phyloP scores from a whole-genome alignment of 2,113 vertebrate species.

The Pomatostomus ruficeps region DNA sequence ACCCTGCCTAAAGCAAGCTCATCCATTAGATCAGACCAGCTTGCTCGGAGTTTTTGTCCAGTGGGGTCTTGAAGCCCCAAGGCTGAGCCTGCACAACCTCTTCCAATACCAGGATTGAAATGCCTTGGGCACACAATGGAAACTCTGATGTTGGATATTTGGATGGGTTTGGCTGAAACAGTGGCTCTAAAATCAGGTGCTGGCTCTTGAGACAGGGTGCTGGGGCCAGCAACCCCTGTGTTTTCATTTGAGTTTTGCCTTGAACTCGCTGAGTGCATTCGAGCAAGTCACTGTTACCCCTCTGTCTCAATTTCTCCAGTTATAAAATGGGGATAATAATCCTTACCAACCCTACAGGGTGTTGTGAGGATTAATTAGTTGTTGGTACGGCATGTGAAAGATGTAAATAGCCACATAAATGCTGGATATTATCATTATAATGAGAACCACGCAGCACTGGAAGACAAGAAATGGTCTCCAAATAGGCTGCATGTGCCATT shows the following conservation, averaged over 20 bases:
- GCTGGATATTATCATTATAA: conserved; percentile 55
- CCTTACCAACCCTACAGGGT: conserved; percentile 51
- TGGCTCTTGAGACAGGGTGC: not conserved
- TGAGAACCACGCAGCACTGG: conserved; percentile 34
- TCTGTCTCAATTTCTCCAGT: conserved; percentile 27
- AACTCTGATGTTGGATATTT: not conserved
- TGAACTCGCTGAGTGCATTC: not conserved
- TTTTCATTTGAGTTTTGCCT: not conserved
- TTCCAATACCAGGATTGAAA: not conserved
- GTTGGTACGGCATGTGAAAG: conserved; percentile 32
- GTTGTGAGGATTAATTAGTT: conserved; percentile 68
- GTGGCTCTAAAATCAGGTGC: not conserved
- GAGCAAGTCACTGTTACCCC: conserved; percentile 18
- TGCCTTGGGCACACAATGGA: not conserved
- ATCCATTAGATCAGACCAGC: not conserved
- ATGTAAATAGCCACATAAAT: conserved; percentile 62
- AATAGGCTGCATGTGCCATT: conserved; percentile 35
- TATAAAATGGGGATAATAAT: conserved; percentile 56
- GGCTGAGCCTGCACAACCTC: not conserved
- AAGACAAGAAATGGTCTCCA: conserved; percentile 41
- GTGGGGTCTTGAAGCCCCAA: not conserved
- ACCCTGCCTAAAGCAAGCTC: not conserved
- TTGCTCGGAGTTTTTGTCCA: not conserved
- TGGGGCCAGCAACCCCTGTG: not conserved
- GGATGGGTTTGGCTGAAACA: not conserved